Base-by-base conservation (phyloP, 2,888 invertebrate genomes). In the Pyrochroa serraticornis region DNA sequence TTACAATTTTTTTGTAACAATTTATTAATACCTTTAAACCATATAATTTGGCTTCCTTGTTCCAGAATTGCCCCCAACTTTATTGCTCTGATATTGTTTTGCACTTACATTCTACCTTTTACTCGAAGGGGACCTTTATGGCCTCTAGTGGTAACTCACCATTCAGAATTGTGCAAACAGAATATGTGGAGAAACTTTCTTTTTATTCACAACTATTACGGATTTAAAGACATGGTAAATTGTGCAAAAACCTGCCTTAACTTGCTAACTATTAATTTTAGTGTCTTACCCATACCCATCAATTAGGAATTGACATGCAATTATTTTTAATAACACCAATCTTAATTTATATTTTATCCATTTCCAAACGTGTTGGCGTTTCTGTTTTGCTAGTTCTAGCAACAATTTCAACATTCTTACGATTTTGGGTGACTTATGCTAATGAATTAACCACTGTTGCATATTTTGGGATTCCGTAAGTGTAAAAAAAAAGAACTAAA, bases 231-330 rank as follows among this genome's bases (percentile, higher is more conserved):
- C 67, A 87, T 87, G 86, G 85, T 85, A 77, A 49, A 42, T 14
- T 14, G 3, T 7, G 31, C 12, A 1, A 68, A 37, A 53, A 37
- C 35, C 51, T 39, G 43, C 31, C 14, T 47, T 34, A 36, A 32
- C 13, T 43, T 54, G 10, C 10, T 31, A 35, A 38, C 47, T 58
- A 33, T 60, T 47, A 62, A 30, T 62, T 76, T 32, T 71, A 85
- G 85, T 87, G 87, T 68, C 75, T 87, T 22, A 87, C 87, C 1
- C 87, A 88, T 62, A 88, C 87, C 0, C 88, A 88, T 74, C 88
- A 88, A 70, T 69, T 87, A 51, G 87, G 87, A 45, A 88, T 87
- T 64, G 88, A 88, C 68, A 87, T 86, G 33, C 86, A 88, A 73
- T 74, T 88, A 13, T 88, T 87, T 70, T 75, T 82, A 0, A 69